These are phyloP conservation scores for Phenganax stokvisi DNA, from an alignment of 92 coral and sea anemone genomes.

Conservation along the genomic window DNA sequence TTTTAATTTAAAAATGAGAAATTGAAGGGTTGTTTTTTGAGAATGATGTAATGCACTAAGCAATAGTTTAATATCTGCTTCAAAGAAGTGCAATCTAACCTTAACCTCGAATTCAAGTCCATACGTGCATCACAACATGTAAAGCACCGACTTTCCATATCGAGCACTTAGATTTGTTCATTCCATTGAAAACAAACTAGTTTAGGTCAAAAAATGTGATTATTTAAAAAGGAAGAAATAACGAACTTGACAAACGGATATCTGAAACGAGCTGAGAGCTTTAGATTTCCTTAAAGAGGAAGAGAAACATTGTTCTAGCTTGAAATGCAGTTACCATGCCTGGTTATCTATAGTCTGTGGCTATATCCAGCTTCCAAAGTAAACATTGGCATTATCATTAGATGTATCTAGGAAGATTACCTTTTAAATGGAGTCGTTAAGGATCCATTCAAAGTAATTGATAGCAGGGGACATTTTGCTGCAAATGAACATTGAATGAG, in stretches of 20 bases:
- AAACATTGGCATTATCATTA: background rate
- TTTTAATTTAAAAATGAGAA: background rate
- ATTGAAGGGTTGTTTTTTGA: background rate
- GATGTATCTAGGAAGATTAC: background rate
- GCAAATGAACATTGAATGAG: background rate
- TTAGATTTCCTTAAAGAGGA: background rate
- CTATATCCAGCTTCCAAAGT: conserved; percentile 8
- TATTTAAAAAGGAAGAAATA: background rate
- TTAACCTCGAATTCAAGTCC: no score
- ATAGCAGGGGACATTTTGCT: background rate
- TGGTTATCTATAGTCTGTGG: background rate
- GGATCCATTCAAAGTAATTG: background rate
- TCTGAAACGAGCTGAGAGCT: background rate
- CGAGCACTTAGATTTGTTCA: background rate
- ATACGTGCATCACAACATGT: background rate
- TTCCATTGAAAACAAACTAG: background rate
- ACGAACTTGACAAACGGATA: background rate
- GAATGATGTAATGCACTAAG: no score
- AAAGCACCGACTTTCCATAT: background rate
- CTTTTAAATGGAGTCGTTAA: background rate
- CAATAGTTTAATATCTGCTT: no score
- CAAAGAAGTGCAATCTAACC: no score
- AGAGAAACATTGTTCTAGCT: conserved; percentile 6
- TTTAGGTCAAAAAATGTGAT: background rate
- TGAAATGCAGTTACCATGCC: conserved; percentile 18